Base-by-base conservation (phyloP, 2,888 invertebrate species). In the Bedellia somnulentella region DNA sequence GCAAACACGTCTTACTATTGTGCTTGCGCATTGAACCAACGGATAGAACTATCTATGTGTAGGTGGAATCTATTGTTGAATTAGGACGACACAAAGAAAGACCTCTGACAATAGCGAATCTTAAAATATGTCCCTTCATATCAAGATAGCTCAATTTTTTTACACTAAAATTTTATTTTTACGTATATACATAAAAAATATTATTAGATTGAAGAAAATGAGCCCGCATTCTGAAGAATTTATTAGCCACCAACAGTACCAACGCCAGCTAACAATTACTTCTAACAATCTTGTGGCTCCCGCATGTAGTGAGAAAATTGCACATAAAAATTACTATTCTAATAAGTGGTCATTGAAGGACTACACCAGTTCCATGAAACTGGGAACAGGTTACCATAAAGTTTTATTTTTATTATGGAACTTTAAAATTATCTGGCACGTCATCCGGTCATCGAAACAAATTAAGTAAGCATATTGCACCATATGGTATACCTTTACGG, bases 241-340 rank as follows among this genome's bases (percentile, higher is more conserved):
- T 56, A 57, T 61, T 61, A 5, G 11, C 11, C 15, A 6, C 14
- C 16, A 14, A 4, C 22, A 26, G 46, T 52, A 47, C 52, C 55
- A 59, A 54, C 57, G 52, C 44, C n/a, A 45, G 38, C 50, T 42
- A 44, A 56, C 59, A 67, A 73, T 73, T 68, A 70, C 49, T 56
- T 61, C 62, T 67, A 71, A 68, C 58, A 60, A 66, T 55, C 54
- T 58, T 64, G 68, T 45, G 71, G 68, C 61, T 57, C 45, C 48
- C 56, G 67, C 67, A 31, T 66, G 68, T 47, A 55, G 52, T 49
- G 49, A 41, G 52, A 58, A 67, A 61, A 63, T 63, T 60, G 58
- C 57, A 51, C 56, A 55, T 63, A 63, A 70, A 62, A 62, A 57
- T 57, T 49, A 50, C 47, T 57, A 29, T 21, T 27, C 51, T 59